Evolutionary conservation across 2,113 vertebrate genomes (phyloP).

Genomic region (Laticauda colubrina): DNA sequence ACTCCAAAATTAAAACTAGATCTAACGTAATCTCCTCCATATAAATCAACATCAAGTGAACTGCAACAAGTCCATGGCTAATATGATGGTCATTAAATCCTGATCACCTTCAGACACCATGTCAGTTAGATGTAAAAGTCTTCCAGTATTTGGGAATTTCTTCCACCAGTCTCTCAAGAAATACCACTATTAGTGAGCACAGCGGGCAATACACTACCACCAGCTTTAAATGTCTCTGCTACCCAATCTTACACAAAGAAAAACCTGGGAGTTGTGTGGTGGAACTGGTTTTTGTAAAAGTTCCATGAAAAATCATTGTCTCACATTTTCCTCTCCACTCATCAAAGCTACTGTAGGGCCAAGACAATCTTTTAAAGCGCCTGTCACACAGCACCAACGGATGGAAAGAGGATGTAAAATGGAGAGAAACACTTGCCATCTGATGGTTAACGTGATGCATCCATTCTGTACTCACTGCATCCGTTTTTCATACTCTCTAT

Average conservation of each 20-base stretch:
- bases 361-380: not conserved
- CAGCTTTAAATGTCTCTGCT: not conserved
- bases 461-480: too few relatives aligned
- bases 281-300: not conserved
- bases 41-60: not conserved
- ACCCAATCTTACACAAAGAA: not conserved
- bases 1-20: not conserved
- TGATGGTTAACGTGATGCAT: too few relatives aligned
- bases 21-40: not conserved
- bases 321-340: not conserved
- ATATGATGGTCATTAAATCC: not conserved
- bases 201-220: too few relatives aligned
- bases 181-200: not conserved
- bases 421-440: too few relatives aligned
- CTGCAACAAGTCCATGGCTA: not conserved
- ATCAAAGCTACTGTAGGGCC: not conserved
- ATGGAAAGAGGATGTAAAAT: too few relatives aligned
- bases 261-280: not conserved
- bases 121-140: not conserved
- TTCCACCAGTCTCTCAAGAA: not conserved
- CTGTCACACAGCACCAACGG: too few relatives aligned
- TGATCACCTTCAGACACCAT: not conserved
- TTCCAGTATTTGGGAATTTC: not conserved
- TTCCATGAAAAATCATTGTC: not conserved
- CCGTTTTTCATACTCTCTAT: too few relatives aligned